These are phyloP conservation scores for Baccha elongata DNA, from an alignment of 2,888 invertebrate genomes.

Conservation along the genomic window DNA sequence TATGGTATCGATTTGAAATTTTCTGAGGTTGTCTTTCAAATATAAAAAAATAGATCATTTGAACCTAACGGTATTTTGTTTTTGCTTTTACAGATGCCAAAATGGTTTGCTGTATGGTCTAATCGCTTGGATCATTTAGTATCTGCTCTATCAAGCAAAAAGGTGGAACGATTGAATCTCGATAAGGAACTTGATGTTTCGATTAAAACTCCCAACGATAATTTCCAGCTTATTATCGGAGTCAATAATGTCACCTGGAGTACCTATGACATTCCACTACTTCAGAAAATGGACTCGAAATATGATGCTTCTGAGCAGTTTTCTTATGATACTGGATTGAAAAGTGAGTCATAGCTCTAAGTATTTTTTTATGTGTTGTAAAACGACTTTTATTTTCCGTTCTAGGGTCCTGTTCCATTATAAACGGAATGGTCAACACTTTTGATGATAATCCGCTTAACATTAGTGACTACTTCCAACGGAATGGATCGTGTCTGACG, in stretches of 20 bases:
- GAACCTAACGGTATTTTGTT: background rate
- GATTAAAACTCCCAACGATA: slow-evolving; percentile 79
- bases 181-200: slow-evolving; percentile 79
- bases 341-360: slow-evolving; percentile 75
- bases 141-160: slow-evolving; percentile 79
- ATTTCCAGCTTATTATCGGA: slow-evolving; percentile 79
- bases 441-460: slow-evolving; percentile 81
- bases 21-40: slow-evolving; percentile 76
- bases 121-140: slow-evolving; percentile 81
- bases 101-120: slow-evolving; percentile 81
- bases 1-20: slow-evolving; percentile 81
- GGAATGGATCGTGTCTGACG: slow-evolving; percentile 78
- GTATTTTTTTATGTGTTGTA: too few relatives aligned
- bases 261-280: slow-evolving; percentile 80
- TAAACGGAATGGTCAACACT: slow-evolving; percentile 81
- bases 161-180: slow-evolving; percentile 80
- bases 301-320: slow-evolving; percentile 81
- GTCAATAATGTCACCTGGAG: slow-evolving; percentile 81
- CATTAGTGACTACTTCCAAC: slow-evolving; percentile 76
- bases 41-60: background rate
- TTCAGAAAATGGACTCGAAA: slow-evolving; percentile 81
- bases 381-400: slow-evolving; percentile 27
- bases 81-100: slow-evolving; percentile 78
- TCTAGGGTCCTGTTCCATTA: slow-evolving; percentile 81
- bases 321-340: slow-evolving; percentile 80